phyloP scores from a whole-genome alignment of 2,888 invertebrate genomes.

The Abrostola tripartita region DNA sequence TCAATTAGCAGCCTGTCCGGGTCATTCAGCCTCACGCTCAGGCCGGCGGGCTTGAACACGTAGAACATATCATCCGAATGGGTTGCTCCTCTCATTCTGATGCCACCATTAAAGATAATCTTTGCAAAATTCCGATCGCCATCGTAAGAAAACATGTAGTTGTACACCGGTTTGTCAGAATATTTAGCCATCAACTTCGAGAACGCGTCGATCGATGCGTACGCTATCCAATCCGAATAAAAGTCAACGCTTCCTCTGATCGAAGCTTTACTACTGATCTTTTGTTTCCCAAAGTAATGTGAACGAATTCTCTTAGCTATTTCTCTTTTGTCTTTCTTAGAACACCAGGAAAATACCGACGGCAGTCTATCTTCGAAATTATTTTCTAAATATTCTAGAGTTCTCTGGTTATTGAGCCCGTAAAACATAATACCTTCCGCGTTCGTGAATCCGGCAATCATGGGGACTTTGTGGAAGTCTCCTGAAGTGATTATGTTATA shows the following conservation, averaged over 20 bases:
- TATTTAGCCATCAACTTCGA: conserved; percentile 67
- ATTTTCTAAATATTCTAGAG: conserved; percentile 69
- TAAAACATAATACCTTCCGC: conserved; percentile 79
- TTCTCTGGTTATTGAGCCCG: conserved; percentile 67
- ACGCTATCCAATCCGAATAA: conserved; percentile 79
- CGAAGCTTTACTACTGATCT: conserved; percentile 60
- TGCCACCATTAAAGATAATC: conserved; percentile 59
- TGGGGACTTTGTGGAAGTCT: conserved; percentile 76
- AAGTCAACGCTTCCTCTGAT: conserved; percentile 66
- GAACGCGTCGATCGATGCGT: conserved; percentile 71
- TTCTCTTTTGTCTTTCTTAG: conserved; percentile 62
- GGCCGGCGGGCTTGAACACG: conserved; percentile 77
- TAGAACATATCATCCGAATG: conserved; percentile 83
- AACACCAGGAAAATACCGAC: conserved; percentile 76
- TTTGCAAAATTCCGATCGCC: conserved; percentile 78
- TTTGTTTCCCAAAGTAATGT: conserved; percentile 72
- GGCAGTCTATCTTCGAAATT: conserved; percentile 75
- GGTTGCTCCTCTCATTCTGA: conserved; percentile 65
- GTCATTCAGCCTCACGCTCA: conserved; percentile 61
- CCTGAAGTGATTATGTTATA: conserved; percentile 75
- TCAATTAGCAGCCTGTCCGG: conserved; percentile 72
- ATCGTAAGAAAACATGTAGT: conserved; percentile 77
- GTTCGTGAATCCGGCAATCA: conserved; percentile 73
- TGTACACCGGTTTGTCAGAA: conserved; percentile 73
- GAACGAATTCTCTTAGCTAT: conserved; percentile 70